Conservation (phyloP, 2,113 vertebrate species). For the Lophius piscatorius region DNA sequence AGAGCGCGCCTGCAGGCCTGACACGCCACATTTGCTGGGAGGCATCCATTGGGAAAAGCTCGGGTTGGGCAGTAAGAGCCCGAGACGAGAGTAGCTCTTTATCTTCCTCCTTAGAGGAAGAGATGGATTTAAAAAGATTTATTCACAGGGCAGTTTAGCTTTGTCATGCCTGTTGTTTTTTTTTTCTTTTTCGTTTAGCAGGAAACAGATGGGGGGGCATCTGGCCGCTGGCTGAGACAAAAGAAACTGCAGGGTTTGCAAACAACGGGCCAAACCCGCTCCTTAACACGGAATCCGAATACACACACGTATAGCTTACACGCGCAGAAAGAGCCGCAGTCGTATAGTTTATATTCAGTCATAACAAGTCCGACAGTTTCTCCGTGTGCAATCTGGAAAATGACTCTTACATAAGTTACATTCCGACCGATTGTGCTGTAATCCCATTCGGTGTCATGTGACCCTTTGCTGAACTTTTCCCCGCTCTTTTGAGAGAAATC, state of each 20-base stretch:
- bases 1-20: slow-evolving; percentile 24
- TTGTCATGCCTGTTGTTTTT: slow-evolving; percentile 39
- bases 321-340: too few relatives aligned
- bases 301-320: too few relatives aligned
- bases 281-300: too few relatives aligned
- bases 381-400: too few relatives aligned
- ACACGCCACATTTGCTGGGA: slow-evolving; percentile 55
- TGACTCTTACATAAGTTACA: too few relatives aligned
- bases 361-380: too few relatives aligned
- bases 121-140: slow-evolving; percentile 58
- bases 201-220: slow-evolving; percentile 56
- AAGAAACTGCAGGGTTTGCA: slow-evolving; percentile 16
- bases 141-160: slow-evolving; percentile 44
- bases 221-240: slow-evolving; percentile 7
- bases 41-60: slow-evolving; percentile 50
- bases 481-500: too few relatives aligned
- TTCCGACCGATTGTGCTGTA: too few relatives aligned
- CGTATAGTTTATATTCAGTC: too few relatives aligned
- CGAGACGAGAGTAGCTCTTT: slow-evolving; percentile 37
- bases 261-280: slow-evolving; percentile 16
- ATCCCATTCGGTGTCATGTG: neutral
- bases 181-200: too few relatives aligned
- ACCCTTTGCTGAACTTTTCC: slow-evolving; percentile 18
- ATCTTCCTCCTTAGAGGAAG: slow-evolving; percentile 56
- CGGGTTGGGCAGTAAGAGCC: slow-evolving; percentile 45